Evolutionary conservation across 1,140 invertebrate species (phyloP).

Genomic region (Drosophila nikananu): DNA sequence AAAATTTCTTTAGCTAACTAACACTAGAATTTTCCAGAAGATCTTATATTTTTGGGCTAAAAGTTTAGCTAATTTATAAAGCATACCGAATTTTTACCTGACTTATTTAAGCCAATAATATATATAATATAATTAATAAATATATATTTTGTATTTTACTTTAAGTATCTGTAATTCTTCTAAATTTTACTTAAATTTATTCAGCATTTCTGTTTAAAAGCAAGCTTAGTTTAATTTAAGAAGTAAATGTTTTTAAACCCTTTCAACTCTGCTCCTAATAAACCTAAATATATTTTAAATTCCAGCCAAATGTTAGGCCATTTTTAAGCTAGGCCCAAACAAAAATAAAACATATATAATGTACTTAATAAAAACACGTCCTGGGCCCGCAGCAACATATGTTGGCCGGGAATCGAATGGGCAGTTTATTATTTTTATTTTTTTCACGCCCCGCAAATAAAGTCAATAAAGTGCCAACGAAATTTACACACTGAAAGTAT

Average conservation of each 20-base stretch:
- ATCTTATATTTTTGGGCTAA: no score
- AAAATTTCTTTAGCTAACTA: not conserved
- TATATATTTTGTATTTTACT: not conserved
- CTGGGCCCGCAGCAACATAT: constrained; percentile 11
- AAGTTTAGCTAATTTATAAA: no score
- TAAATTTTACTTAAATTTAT: not conserved
- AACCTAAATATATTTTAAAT: constrained; percentile 2
- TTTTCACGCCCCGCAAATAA: constrained; percentile 77
- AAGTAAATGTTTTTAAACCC: not conserved
- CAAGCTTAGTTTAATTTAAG: not conserved
- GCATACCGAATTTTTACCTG: no score
- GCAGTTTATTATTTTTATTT: constrained; percentile 54
- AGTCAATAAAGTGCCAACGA: constrained; percentile 65
- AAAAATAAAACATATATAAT: not conserved
- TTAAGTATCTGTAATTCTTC: not conserved
- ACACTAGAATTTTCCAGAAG: no score
- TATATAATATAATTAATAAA: not conserved
- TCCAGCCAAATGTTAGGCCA: constrained; percentile 15
- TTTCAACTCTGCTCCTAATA: no score
- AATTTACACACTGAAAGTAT: constrained; percentile 71
- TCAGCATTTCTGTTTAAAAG: not conserved
- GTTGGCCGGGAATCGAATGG: constrained; percentile 29
- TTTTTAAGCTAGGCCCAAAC: not conserved
- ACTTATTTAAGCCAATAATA: not conserved
- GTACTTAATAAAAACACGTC: not conserved